Evolutionary conservation across 2,888 invertebrate species (phyloP).

Genomic region (Patella ulyssiponensis): DNA sequence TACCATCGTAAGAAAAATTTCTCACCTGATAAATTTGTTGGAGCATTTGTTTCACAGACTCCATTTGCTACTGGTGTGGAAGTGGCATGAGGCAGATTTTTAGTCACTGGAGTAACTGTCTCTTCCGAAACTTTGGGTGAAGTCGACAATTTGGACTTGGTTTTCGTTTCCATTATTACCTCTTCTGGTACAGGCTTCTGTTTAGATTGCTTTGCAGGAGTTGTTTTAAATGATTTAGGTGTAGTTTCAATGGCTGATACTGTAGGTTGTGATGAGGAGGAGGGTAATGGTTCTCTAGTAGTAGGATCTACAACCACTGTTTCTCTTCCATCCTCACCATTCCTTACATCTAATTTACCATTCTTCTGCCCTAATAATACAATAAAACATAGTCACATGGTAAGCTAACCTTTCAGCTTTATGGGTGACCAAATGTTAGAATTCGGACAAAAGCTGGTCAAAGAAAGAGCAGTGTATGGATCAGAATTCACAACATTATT

Average conservation of each 20-base stretch:
- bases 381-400: neutral
- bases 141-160: neutral
- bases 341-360: neutral
- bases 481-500: too few relatives aligned
- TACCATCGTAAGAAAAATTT: too few relatives aligned
- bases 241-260: neutral
- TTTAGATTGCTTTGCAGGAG: neutral
- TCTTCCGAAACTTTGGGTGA: slow-evolving; percentile 22
- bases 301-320: neutral
- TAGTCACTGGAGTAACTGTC: slow-evolving; percentile 31
- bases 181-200: neutral
- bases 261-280: neutral
- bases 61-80: slow-evolving; percentile 64
- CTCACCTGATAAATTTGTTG: neutral
- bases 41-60: slow-evolving; percentile 22
- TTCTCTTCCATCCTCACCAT: neutral
- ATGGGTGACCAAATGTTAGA: too few relatives aligned
- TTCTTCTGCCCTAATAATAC: neutral
- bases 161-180: neutral
- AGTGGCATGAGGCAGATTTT: slow-evolving; percentile 54
- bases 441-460: too few relatives aligned
- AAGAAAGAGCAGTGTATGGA: too few relatives aligned
- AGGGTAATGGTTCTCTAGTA: neutral
- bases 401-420: too few relatives aligned
- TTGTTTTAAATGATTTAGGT: neutral